Evolutionary conservation across 1,140 invertebrate genomes (phyloP), one percentile per base, ranked within the genome.

Genomic region (Ips nitidus): DNA sequence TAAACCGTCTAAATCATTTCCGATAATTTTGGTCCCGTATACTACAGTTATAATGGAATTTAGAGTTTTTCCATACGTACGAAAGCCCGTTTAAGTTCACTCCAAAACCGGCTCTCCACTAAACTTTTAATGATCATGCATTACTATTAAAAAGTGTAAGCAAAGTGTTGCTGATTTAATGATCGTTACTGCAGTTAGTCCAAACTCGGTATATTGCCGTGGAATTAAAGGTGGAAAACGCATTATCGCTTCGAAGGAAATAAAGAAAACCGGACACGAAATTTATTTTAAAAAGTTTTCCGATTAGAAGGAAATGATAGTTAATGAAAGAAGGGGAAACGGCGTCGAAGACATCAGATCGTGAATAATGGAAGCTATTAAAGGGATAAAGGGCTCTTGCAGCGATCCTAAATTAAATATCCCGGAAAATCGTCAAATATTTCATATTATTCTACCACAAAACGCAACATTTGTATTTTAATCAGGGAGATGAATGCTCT

Each of bases 211-310:
- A 47, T 47, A 5, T 47, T 47, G 4, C n/a, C n/a, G 4, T 47
- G 4, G n/a, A 45, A 60, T 45, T 41, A 42, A 64, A 61, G 59
- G 47, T 64, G 40, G 53, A 36, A 53, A 53, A 53, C 22, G 22
- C n/a, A 36, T 6, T 3, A 40, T 7, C 22, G 4, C 47, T 39
- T 53, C 52, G 37, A 53, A 40, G 37, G 39, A 52, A 64, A 36
- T 38, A 53, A 42, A 52, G 47, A 41, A 53, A 53, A 64, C 53
- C 52, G 50, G 50, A 53, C 47, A 22, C 36, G 38, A 45, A 55
- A 61, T 68, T 68, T 68, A 61, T 61, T 59, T 60, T 40, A 61
- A 61, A 68, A 68, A 68, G 38, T 68, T 68, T 68, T 68, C 53
- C 66, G 66, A 68, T 68, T 68, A 66, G 42, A 50, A 56, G 55